These are phyloP conservation scores for Hippoglossus hippoglossus DNA, from an alignment of 2,797 vertebrate genomes.

Conservation along the genomic window DNA sequence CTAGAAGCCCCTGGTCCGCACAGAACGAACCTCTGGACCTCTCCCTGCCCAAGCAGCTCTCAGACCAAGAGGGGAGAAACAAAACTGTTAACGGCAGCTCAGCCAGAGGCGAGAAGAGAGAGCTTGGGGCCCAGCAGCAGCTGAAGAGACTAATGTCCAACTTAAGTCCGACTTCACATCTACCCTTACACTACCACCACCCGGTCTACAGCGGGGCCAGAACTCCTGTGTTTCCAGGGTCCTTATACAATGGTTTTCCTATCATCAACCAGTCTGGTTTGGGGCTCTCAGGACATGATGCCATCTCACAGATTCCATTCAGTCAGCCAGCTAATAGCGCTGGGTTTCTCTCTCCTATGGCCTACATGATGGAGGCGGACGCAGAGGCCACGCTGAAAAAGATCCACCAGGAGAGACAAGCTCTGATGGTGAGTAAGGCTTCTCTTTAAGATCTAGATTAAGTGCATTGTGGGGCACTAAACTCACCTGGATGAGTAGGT, in stretches of 20 bases:
- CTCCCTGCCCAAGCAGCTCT: constrained; percentile 80
- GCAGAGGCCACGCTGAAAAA: constrained; percentile 78
- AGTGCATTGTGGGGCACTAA: neutral
- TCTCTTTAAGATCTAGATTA: neutral
- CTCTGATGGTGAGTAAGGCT: constrained; percentile 75
- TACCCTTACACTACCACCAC: constrained; percentile 62
- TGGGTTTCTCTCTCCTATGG: constrained; percentile 80
- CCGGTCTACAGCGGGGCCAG: constrained; percentile 54
- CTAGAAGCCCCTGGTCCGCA: constrained; percentile 51
- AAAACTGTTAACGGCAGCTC: constrained; percentile 65
- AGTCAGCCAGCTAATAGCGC: constrained; percentile 62
- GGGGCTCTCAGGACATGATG: constrained; percentile 72
- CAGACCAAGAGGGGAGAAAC: constrained; percentile 39
- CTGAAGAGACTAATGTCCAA: constrained; percentile 50
- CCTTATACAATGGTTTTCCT: constrained; percentile 75
- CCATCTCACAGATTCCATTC: constrained; percentile 69
- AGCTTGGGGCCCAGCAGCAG: constrained; percentile 50
- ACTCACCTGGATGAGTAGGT: no score
- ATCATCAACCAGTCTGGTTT: constrained; percentile 74
- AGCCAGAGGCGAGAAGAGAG: constrained; percentile 60
- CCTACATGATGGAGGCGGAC: constrained; percentile 81
- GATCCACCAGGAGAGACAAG: constrained; percentile 82
- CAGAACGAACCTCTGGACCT: constrained; percentile 86
- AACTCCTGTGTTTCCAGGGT: constrained; percentile 64
- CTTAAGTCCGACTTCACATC: constrained; percentile 61